Evolutionary conservation across 1,140 invertebrate species (phyloP), one percentile per base, ranked within the genome.

Genomic region (Papilio polyxenes): DNA sequence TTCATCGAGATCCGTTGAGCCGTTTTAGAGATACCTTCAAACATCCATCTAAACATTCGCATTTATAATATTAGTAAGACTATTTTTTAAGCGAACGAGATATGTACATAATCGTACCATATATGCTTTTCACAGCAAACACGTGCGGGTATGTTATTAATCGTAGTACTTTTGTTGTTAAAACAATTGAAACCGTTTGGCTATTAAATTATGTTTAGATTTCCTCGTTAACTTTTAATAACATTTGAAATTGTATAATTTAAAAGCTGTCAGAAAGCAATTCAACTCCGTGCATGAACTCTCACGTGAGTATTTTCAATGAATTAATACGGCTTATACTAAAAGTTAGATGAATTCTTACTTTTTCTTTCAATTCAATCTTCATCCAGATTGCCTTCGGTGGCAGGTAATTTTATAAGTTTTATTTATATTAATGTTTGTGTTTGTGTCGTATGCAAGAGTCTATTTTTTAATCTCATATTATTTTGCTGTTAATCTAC

Each of bases 321-420:
- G 48, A 23, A 76, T 76, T 51, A 75, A 75, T 53, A 76, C 49
- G 49, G 13, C 75, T 76, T 49, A 44, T 49, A 13, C n/a, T 49
- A 23, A 53, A 76, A 76, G 75, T 76, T 76, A 53, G 49, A 76
- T 76, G 49, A 53, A 76, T 53, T 48, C 74, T 75, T 75, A 23
- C 74, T 75, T 44, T 75, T 48, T 75, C 56, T 53, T 49, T n/a
- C 20, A 31, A 53, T 49, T 53, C 44, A 76, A 76, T 76, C 20
- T 76, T 31, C 49, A 76, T 53, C 8, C 23, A 76, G 48, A 76
- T 76, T 69, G 53, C 15, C 74, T 8, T 20, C 8, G 23, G 75
- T 31, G 49, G 75, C n/a, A 51, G 75, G n/a, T 75, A 75, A 48
- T 75, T n/a, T 75, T 9, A n/a, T 10, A 75, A 75, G 44, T 48